Evolutionary conservation across 2,888 invertebrate genomes (phyloP).

Genomic region (Criorhina ranunculi): DNA sequence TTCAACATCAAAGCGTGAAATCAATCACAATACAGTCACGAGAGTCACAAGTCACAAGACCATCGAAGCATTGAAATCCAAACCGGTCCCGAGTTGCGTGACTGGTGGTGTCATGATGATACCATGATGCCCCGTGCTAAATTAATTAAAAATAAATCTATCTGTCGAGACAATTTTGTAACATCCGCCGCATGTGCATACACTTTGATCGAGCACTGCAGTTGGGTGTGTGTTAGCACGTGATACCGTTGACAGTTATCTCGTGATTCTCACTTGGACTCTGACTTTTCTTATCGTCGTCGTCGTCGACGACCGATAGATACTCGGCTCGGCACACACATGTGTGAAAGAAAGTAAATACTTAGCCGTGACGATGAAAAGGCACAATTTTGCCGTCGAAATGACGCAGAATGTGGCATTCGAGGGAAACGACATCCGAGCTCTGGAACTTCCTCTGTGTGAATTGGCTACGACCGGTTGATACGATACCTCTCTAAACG

Average conservation of each 20-base stretch:
- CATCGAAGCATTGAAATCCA: no score
- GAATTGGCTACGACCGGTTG: background rate
- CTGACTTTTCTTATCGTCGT: slow-evolving; percentile 48
- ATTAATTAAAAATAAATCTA: slow-evolving; percentile 9
- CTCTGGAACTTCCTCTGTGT: background rate
- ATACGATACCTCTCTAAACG: background rate
- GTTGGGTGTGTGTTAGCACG: slow-evolving; percentile 48
- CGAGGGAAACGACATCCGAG: background rate
- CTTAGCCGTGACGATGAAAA: background rate
- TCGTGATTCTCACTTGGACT: slow-evolving; percentile 66
- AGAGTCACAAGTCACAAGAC: no score
- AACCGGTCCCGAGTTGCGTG: no score
- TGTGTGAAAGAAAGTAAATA: background rate
- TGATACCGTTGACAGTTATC: slow-evolving; percentile 53
- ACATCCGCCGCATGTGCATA: slow-evolving; percentile 7
- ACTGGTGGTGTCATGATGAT: background rate
- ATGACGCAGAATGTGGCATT: slow-evolving; percentile 47
- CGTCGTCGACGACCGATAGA: background rate
- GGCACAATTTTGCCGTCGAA: background rate
- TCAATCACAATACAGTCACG: no score
- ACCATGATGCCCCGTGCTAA: background rate
- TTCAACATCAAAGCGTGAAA: no score
- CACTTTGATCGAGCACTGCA: slow-evolving; percentile 31
- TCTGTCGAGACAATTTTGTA: background rate
- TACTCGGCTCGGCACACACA: background rate